Conservation (phyloP, 2,113 vertebrate species). For the Xerus inauris region DNA sequence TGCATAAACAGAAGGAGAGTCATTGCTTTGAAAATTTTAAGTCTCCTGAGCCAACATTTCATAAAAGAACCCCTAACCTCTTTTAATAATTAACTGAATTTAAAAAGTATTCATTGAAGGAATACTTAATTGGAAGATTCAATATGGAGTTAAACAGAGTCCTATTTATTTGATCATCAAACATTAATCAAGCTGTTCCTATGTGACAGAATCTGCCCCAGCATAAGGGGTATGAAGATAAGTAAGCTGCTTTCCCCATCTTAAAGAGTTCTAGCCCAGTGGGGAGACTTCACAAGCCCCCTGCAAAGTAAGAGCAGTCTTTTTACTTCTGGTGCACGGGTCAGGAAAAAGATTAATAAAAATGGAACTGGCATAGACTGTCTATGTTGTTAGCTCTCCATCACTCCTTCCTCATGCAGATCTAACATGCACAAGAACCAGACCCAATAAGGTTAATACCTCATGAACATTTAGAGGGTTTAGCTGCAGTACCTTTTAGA, state of each 20-base stretch:
- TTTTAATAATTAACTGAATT: not conserved
- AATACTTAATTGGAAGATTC: not conserved
- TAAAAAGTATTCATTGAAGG: not conserved
- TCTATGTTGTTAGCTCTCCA: no score
- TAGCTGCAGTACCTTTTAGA: not conserved
- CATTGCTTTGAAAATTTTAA: not conserved
- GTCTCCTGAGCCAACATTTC: not conserved
- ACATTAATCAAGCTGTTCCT: not conserved
- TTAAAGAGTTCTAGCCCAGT: not conserved
- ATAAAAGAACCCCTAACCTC: not conserved
- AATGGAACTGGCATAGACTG: not conserved
- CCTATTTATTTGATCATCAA: not conserved
- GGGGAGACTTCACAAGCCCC: not conserved
- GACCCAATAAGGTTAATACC: not conserved
- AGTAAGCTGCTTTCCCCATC: not conserved
- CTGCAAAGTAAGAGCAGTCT: not conserved
- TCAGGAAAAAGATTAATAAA: not conserved
- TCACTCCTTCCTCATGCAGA: not conserved
- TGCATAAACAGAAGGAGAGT: not conserved
- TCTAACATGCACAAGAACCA: not conserved
- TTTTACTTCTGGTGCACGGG: not conserved
- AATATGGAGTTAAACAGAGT: not conserved
- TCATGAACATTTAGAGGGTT: not conserved
- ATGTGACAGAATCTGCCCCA: not conserved
- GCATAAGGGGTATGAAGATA: not conserved